phyloP scores from a whole-genome alignment of 2,797 vertebrate species.

The Dryobates pubescens region DNA sequence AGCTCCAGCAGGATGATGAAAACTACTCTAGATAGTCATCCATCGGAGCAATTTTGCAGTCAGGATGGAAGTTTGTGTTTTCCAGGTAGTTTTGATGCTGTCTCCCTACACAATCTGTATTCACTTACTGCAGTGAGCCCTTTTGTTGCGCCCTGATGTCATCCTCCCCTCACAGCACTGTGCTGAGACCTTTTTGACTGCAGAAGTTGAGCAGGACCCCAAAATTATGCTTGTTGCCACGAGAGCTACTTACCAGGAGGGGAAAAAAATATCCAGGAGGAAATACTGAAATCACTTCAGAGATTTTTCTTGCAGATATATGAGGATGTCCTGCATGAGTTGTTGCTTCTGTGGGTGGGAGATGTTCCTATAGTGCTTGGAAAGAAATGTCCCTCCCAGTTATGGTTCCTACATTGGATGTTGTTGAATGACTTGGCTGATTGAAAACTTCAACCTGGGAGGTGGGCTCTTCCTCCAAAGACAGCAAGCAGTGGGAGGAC shows the following conservation, averaged over 20 bases:
- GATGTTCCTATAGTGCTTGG: background rate
- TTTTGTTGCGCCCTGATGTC: background rate
- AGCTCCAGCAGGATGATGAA: background rate
- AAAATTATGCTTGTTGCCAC: background rate
- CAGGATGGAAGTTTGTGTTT: background rate
- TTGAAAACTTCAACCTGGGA: background rate
- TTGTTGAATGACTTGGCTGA: fast-evolving
- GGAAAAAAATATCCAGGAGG: background rate
- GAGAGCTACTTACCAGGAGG: background rate
- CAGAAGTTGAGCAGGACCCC: background rate
- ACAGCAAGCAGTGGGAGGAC: background rate
- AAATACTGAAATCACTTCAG: background rate
- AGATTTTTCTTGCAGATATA: background rate
- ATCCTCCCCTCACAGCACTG: background rate
- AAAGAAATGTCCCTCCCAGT: background rate
- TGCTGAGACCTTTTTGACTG: background rate
- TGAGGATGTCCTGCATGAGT: background rate
- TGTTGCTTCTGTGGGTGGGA: background rate
- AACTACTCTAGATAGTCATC: background rate
- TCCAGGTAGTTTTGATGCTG: background rate
- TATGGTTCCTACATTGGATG: fast-evolving
- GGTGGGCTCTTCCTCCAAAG: fast-evolving
- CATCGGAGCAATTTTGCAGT: background rate
- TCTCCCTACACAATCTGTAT: background rate
- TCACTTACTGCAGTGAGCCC: background rate